A percentile compares a stretch with the other conserved stretches of the same genome.
Conservation (phyloP, 2,113 vertebrate species). For the Microcebus murinus region DNA sequence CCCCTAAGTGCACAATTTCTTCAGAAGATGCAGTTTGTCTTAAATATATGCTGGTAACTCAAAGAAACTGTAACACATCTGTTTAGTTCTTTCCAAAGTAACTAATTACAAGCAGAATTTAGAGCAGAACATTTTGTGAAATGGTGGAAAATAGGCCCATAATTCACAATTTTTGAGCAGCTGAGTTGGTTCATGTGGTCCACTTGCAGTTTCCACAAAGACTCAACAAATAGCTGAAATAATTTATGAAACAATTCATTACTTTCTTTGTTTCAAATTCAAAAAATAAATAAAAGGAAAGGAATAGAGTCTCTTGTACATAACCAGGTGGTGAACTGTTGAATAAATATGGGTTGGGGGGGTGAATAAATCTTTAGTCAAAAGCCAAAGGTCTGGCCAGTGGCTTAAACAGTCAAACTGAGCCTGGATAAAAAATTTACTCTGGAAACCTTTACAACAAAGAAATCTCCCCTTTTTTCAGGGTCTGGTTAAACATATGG, state of each 20-base stretch:
- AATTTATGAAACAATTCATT: constrained; percentile 60
- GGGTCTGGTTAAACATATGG: not conserved
- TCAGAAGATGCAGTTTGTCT: constrained; percentile 48
- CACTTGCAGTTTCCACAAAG: constrained; percentile 29
- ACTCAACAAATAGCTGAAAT: constrained; percentile 50
- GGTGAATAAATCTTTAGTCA: not conserved
- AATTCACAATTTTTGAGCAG: constrained; percentile 49
- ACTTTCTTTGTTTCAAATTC: constrained; percentile 33
- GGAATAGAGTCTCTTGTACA: not conserved
- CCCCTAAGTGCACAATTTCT: not conserved
- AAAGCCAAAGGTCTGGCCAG: not conserved
- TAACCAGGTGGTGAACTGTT: not conserved
- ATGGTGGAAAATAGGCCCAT: not conserved
- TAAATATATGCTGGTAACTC: constrained; percentile 56
- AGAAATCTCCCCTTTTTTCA: not conserved
- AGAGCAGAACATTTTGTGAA: constrained; percentile 42
- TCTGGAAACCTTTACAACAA: not conserved
- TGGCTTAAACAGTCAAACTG: not conserved
- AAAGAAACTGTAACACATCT: constrained; percentile 58
- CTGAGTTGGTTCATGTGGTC: not conserved
- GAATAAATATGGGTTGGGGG: not conserved
- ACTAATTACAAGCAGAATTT: constrained; percentile 68
- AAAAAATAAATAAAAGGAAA: constrained; percentile 9
- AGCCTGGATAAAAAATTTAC: not conserved
- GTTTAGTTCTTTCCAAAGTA: constrained; percentile 61